Base-by-base conservation (phyloP, 2,888 invertebrate species). In the Eudasyphora cyanicolor region DNA sequence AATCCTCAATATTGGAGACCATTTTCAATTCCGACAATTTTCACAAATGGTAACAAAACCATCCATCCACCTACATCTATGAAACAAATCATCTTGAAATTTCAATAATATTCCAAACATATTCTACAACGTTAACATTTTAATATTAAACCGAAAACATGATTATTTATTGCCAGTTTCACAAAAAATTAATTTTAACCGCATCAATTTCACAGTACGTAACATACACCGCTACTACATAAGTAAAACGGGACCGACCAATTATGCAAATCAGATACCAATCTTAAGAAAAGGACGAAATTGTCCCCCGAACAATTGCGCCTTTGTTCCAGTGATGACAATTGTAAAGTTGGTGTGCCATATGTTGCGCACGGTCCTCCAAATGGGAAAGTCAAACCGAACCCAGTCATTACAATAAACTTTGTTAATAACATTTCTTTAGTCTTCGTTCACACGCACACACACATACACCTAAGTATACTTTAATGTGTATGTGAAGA, bases 341-440 rank as follows among this genome's bases (percentile, higher is more conserved):
- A 70, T 71, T 77, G 60, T 21, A 57, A 75, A 82, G 17, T 70
- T 42, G 45, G 71, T 78, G 73, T 76, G 76, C 32, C 84, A 85
- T 75, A 75, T 85, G 84, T 49, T 75, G n/a, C n/a, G n/a, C 67
- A 42, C 19, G 35, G 29, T 38, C 38, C 67, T 10, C 21, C 21
- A 24, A 42, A 42, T 1, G 12, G 19, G 27, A 57, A 57, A 2
- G 29, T 17, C 60, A 24, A 21, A 42, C 2, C 14, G 21, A 42
- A 19, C 12, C n/a, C n/a, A n/a, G 67, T 64, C 38, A 67, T 67
- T 67, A 42, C 67, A 42, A 42, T 67, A 67, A 67, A 67, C 42
- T 67, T 67, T 67, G 67, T 67, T 67, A 67, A 67, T 67, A 67
- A 67, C 67, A 67, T 67, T 67, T 67, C n/a, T 45, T 21, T 17